Evolutionary conservation across 2,797 vertebrate genomes (phyloP).

Genomic region (Meda fulgida): DNA sequence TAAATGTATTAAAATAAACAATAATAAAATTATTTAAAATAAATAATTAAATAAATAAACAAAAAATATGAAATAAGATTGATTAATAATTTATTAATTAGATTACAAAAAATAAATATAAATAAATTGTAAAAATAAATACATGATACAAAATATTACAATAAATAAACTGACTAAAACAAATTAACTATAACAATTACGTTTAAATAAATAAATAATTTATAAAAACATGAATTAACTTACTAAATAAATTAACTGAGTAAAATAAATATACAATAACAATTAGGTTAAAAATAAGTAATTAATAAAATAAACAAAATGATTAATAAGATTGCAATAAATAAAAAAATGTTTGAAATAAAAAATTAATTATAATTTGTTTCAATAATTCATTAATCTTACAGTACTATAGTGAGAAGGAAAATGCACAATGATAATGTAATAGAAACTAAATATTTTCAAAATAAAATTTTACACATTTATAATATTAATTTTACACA

Average conservation of each 20-base stretch:
- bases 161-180: too few species aligned
- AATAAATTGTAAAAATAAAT: too few species aligned
- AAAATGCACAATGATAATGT: neutral
- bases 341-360: neutral
- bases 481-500: neutral
- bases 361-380: neutral
- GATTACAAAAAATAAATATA: too few species aligned
- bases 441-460: neutral
- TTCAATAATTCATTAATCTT: neutral
- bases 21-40: too few species aligned
- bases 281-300: neutral
- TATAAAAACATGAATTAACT: neutral
- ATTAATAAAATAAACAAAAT: neutral
- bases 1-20: too few species aligned
- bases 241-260: too few species aligned
- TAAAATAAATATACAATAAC: neutral
- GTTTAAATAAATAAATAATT: neutral
- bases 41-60: too few species aligned
- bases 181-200: neutral
- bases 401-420: neutral
- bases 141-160: too few species aligned
- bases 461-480: neutral
- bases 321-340: neutral
- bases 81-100: too few species aligned
- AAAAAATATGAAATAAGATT: too few species aligned